Evolutionary conservation across 2,113 vertebrate genomes (phyloP), one percentile per base, ranked within the genome.

Genomic region (Beaufortia kweichowensis): DNA sequence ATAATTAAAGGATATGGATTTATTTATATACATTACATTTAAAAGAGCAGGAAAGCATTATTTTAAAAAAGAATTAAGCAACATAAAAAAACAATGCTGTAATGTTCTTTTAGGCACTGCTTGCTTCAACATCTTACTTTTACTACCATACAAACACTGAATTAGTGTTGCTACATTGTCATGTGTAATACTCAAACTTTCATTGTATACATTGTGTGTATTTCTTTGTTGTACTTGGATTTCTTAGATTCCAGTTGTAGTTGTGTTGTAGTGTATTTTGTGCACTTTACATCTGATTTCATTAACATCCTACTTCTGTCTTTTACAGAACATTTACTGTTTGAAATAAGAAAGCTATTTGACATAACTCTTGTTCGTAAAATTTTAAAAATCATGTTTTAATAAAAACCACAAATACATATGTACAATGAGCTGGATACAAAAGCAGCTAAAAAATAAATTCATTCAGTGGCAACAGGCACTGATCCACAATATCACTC

Each of bases 391-490:
- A 35, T 5, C 0, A 31, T 2, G 6, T 17, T 69, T 69, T 69
- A 69, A 24, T 69, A 3, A 14, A 21, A 69, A 21, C 29, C 17
- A 50, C 0, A 56, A n/a, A 59, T 57, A 28, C 8, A 71, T 71
- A 71, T 70, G 21, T 70, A 70, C 67, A 66, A 46, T 4, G 57
- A 5, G 2, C 53, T 4, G 19, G 9, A 68, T 50, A 68, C 10
- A 6, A 53, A 15, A 24, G 3, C 17, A 21, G 11, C 11, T 56
- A 56, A 48, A 43, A 0, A 56, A 48, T 3, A 5, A 19, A 55
- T 56, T n/a, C 50, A 48, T 28, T 31, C 1, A 68, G 4, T 21
- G 9, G 28, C 17, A 26, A 31, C 4, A 48, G 2, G 12, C 17
- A 55, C 14, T 2, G 50, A 53, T 33, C 19, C 26, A 21, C 7